phyloP scores from a whole-genome alignment of 1,140 invertebrate species.

The Bombus vancouverensis region DNA sequence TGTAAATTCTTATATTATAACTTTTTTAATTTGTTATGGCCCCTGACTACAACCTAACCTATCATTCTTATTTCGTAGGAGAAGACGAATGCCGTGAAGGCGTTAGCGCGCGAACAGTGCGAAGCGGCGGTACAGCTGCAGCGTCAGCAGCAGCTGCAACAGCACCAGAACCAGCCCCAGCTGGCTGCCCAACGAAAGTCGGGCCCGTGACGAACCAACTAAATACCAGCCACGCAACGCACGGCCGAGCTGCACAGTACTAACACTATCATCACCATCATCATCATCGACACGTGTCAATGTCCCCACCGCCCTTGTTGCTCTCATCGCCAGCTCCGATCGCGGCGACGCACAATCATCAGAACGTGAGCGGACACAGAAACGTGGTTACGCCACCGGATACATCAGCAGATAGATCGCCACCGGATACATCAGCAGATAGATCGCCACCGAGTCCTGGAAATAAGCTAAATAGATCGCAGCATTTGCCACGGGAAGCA shows the following conservation, averaged over 20 bases:
- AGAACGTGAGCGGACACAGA: slow-evolving; percentile 70
- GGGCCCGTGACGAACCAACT: slow-evolving; percentile 30
- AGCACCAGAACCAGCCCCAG: slow-evolving; percentile 61
- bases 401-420: slow-evolving; percentile 79
- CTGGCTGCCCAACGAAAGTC: slow-evolving; percentile 45
- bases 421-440: no score
- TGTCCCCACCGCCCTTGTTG: slow-evolving; percentile 79
- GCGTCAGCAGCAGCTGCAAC: slow-evolving; percentile 74
- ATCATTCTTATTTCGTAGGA: no score
- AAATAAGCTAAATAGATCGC: slow-evolving; percentile 74
- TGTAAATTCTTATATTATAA: no score
- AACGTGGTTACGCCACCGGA: slow-evolving; percentile 72
- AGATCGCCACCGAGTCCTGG: no score
- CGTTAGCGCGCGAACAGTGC: no score
- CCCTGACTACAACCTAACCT: no score
- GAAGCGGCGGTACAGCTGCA: slow-evolving; percentile 77
- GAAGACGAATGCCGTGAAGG: no score
- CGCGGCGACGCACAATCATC: slow-evolving; percentile 79
- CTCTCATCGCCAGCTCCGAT: slow-evolving; percentile 77
- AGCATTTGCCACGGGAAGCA: slow-evolving; percentile 80
- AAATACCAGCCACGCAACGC: slow-evolving; percentile 39
- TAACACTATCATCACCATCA: slow-evolving; percentile 70
- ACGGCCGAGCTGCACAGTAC: slow-evolving; percentile 32
- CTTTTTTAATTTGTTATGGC: no score
- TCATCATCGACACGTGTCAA: slow-evolving; percentile 72